phyloP scores from a whole-genome alignment of 2,797 vertebrate genomes.

The Yasuhikotakia modesta region DNA sequence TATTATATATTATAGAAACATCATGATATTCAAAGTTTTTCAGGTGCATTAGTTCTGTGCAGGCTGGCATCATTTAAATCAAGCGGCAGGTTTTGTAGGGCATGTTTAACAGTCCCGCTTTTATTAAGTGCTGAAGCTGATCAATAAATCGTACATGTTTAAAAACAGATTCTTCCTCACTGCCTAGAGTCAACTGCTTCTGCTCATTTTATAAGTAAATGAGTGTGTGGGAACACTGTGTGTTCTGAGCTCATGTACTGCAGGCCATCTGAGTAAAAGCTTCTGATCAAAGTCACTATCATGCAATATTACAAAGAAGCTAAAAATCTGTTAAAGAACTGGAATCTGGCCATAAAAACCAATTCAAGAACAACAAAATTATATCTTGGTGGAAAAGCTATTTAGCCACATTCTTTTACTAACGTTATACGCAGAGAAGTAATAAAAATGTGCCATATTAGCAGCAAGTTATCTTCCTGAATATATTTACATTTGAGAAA shows the following conservation, averaged over 20 bases:
- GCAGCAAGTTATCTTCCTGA: not conserved
- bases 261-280: not conserved
- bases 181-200: not conserved
- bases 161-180: not conserved
- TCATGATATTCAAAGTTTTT: too few species aligned
- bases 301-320: too few species aligned
- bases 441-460: not conserved
- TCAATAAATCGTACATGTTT: not conserved
- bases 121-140: not conserved
- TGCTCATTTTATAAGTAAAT: not conserved
- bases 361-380: too few species aligned
- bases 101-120: not conserved
- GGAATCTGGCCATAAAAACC: too few species aligned
- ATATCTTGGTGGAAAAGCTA: too few species aligned
- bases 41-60: too few species aligned
- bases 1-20: too few species aligned
- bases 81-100: not conserved
- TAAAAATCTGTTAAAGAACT: too few species aligned
- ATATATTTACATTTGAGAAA: not conserved
- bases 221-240: not conserved
- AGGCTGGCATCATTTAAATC: not conserved
- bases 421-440: too few species aligned
- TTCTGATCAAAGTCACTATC: not conserved
- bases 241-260: not conserved
- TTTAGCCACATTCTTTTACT: too few species aligned